Percentiles rank a stretch among this genome's conserved stretches.
Conservation (phyloP, 2,113 vertebrate genomes). For the Lasiurus borealis region DNA sequence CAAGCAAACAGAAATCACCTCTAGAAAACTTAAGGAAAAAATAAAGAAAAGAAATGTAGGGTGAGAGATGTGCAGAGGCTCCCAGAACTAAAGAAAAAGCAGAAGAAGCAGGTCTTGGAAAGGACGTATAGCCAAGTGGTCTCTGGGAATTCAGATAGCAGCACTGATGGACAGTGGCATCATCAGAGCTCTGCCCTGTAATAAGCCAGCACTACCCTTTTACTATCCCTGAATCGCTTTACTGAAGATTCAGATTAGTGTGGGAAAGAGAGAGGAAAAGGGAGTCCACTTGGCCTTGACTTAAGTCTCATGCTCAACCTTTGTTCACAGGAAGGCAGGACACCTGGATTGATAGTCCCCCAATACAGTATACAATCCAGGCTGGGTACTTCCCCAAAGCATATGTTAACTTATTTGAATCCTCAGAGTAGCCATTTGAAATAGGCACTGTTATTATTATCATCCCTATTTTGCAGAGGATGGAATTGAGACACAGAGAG, state of each 20-base stretch:
- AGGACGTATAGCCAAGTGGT: background rate
- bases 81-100: constrained; percentile 15
- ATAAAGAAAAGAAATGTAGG: background rate
- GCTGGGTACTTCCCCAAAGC: background rate
- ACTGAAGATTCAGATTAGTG: constrained; percentile 10
- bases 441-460: background rate
- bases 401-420: constrained; percentile 13
- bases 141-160: background rate
- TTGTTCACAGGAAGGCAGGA: constrained; percentile 5
- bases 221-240: background rate
- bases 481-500: background rate
- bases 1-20: constrained; percentile 38
- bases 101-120: background rate
- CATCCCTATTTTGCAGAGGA: constrained; percentile 42
- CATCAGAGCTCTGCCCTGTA: background rate
- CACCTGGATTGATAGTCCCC: background rate
- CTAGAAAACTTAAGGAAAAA: background rate
- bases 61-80: background rate
- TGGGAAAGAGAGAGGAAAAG: background rate
- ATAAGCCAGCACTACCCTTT: background rate
- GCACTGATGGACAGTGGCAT: background rate
- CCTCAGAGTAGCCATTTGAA: background rate
- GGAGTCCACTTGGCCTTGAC: background rate
- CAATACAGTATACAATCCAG: background rate
- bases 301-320: background rate